A percentile compares a stretch with the other conserved stretches of the same genome.
Conservation (phyloP, 1,140 invertebrate species). For the Brevipalpus yothersi region DNA sequence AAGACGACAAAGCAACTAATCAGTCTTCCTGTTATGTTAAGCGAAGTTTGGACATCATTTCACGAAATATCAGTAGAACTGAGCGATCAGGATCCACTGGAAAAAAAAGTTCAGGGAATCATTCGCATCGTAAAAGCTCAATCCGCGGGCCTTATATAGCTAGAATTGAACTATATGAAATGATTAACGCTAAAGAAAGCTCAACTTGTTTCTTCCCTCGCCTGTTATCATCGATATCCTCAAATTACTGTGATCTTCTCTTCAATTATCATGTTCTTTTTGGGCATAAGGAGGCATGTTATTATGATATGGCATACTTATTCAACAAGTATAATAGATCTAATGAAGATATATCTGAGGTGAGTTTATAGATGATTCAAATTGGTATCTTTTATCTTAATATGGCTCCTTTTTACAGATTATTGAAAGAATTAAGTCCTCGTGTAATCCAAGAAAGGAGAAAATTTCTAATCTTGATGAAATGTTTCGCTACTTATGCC, state of each 20-base stretch:
- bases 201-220: background rate
- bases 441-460: background rate
- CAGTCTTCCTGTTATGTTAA: background rate
- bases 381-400: background rate
- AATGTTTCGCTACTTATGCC: background rate
- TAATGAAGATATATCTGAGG: background rate
- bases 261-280: constrained; percentile 51
- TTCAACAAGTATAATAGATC: background rate
- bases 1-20: background rate
- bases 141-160: constrained; percentile 54
- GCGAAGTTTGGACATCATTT: background rate
- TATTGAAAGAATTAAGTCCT: background rate
- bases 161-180: constrained; percentile 42
- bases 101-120: background rate
- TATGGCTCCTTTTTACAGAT: background rate
- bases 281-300: constrained; percentile 52
- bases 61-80: background rate
- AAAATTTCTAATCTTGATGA: background rate
- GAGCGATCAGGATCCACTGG: background rate
- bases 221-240: background rate
- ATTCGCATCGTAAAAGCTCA: background rate
- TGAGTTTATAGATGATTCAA: background rate
- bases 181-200: constrained; percentile 19
- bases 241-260: constrained; percentile 24
- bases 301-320: constrained; percentile 34